Percentiles rank a stretch among this genome's conserved stretches.
Evolutionary conservation across 35 echinoderm and acorn worm genomes (phyloP).

Genomic region (Nesometra sesokonis): DNA sequence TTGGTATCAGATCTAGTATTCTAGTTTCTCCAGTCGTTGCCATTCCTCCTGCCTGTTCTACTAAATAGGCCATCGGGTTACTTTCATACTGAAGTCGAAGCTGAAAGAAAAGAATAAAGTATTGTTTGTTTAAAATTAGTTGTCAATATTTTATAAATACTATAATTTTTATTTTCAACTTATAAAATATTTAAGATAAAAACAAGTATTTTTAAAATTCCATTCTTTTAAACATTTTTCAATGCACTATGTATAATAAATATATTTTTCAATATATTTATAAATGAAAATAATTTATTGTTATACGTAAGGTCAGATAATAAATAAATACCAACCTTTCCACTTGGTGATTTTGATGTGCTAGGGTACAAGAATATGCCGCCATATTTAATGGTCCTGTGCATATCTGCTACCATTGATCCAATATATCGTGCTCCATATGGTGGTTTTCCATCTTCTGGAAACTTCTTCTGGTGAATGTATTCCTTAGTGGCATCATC

Average conservation of each 20-base stretch:
- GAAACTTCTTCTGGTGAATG: constrained; percentile 85
- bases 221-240: too few species aligned
- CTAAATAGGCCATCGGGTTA: constrained; percentile 79
- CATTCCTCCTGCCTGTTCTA: constrained; percentile 79
- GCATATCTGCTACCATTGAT: constrained; percentile 97
- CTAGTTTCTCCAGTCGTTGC: constrained; percentile 71
- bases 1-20: constrained; percentile 69
- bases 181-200: neutral
- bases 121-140: neutral
- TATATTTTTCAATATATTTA: too few species aligned
- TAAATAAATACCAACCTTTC: neutral
- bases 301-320: too few species aligned
- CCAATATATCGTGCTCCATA: constrained; percentile 98
- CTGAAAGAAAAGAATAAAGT: constrained; percentile 14
- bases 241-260: too few species aligned
- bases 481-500: constrained; percentile 75
- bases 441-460: constrained; percentile 74
- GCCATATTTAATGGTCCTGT: constrained; percentile 93
- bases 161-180: neutral
- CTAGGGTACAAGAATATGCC: constrained; percentile 96
- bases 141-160: neutral
- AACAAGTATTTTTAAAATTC: too few species aligned
- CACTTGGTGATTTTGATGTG: neutral
- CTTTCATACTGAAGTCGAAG: constrained; percentile 81
- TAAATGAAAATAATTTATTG: too few species aligned